Evolutionary conservation across 2,888 invertebrate genomes (phyloP).

Genomic region (Cremastinae sp.): DNA sequence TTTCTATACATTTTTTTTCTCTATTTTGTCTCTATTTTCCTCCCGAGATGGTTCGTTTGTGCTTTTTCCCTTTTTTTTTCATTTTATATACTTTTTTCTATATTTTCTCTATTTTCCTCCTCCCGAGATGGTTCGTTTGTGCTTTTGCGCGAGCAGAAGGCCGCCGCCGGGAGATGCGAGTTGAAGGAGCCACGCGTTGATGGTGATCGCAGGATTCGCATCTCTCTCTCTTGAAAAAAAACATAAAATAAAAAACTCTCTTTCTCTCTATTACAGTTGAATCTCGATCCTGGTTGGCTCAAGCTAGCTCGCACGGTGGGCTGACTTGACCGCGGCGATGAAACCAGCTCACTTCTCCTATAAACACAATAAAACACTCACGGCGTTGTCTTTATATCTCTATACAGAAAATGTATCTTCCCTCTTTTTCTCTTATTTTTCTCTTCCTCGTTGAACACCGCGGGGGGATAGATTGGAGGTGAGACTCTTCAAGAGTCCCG

Average conservation of each 20-base stretch:
- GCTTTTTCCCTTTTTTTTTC: constrained; percentile 41
- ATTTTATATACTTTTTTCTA: constrained; percentile 36
- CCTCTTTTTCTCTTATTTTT: constrained; percentile 5
- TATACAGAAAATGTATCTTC: not conserved
- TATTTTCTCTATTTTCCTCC: constrained; percentile 36
- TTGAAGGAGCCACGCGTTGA: constrained; percentile 60
- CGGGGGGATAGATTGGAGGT: constrained; percentile 59
- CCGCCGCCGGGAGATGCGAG: constrained; percentile 66
- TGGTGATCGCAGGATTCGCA: constrained; percentile 42
- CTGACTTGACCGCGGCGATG: constrained; percentile 37
- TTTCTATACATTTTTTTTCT: constrained; percentile 16
- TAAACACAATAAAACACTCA: no score
- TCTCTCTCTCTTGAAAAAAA: constrained; percentile 10
- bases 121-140: constrained; percentile 1
- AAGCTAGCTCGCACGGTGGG: constrained; percentile 65
- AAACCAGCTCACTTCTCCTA: constrained; percentile 41
- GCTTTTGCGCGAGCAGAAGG: constrained; percentile 35
- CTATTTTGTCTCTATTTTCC: constrained; percentile 41
- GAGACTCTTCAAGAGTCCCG: constrained; percentile 68
- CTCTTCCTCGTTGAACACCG: constrained; percentile 35
- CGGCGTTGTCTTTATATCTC: not conserved
- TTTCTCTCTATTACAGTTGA: constrained; percentile 35
- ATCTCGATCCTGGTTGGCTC: constrained; percentile 6
- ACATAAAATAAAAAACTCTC: no score
- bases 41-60: constrained; percentile 46